Conservation (phyloP, 2,113 vertebrate genomes). For the cattle (Bos taurus) region DNA sequence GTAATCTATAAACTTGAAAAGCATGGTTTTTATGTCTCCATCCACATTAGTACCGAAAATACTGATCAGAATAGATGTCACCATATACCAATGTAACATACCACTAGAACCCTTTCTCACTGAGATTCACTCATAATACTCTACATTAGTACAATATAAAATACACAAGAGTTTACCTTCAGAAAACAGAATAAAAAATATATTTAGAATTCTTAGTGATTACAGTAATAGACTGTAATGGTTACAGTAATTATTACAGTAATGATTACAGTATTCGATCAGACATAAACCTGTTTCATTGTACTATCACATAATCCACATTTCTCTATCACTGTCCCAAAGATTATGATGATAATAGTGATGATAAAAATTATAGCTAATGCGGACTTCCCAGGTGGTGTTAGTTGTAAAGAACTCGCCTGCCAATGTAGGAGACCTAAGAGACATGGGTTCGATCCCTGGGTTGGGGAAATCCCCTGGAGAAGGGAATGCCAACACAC, state of each 20-base stretch:
- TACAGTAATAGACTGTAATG: background rate
- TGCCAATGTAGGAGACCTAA: background rate
- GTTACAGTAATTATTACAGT: background rate
- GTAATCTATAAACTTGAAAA: background rate
- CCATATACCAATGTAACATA: background rate
- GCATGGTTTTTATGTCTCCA: background rate
- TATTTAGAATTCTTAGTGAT: conserved; percentile 31
- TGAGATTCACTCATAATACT: background rate
- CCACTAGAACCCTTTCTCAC: background rate
- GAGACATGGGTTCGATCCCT: background rate
- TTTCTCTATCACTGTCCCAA: background rate
- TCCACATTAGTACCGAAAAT: background rate
- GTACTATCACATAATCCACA: background rate
- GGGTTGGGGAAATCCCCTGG: background rate
- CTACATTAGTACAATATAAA: background rate
- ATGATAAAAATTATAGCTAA: conserved; percentile 4
- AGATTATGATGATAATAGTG: background rate
- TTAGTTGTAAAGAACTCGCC: background rate
- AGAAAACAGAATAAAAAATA: conserved; percentile 14
- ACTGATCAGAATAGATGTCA: background rate
- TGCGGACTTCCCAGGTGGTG: background rate
- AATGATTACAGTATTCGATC: conserved; percentile 14
- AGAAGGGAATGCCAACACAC: background rate
- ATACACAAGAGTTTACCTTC: background rate
- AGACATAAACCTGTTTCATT: background rate